Base-by-base conservation (phyloP, 2,888 invertebrate species). In the Omphaloscelis lunosa region DNA sequence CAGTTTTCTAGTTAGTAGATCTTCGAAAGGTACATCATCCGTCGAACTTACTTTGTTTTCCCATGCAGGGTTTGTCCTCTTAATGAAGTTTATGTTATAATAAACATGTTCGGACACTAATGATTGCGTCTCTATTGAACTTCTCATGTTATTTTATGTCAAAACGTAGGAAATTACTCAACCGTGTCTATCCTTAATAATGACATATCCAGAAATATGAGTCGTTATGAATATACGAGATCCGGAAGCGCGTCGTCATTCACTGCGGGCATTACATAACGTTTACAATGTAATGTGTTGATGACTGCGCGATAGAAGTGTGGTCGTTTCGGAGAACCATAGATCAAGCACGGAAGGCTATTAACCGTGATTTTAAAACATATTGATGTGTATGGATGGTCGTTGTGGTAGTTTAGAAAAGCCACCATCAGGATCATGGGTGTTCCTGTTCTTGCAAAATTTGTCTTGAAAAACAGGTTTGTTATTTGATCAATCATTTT, bases 321-420 rank as follows among this genome's bases (percentile, higher is more conserved):
- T 82, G 87, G 75, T 72, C 45, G 76, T 86, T 91, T 89, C 86
- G 67, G 70, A 69, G 91, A 92, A 94, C 85, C 80, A 86, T 88
- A 83, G 82, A 77, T 77, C 81, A 72, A 86, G 82, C 79, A 86
- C 87, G 86, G 90, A 85, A 87, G 87, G 83, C 77, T 84, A 89
- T 90, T 88, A 90, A 91, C 88, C 86, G 84, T 83, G 81, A 74
- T 82, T 88, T 79, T 86, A 70, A 79, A n/a, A 61, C 48, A 71
- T 61, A 70, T 72, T 66, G 48, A 66, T 68, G 75, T 53, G 17
- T n/a, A 34, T 34, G 56, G 62, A 45, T 34, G 39, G 41, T 72
- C 39, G 56, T 68, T 79, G 59, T 56, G 48, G 27, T 20, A 53
- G 61, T 5, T 58, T 7, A 59, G 20, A 15, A 45, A n/a, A 29